phyloP scores from a whole-genome alignment of 2,113 vertebrate species.

The Syngnathus floridae region DNA sequence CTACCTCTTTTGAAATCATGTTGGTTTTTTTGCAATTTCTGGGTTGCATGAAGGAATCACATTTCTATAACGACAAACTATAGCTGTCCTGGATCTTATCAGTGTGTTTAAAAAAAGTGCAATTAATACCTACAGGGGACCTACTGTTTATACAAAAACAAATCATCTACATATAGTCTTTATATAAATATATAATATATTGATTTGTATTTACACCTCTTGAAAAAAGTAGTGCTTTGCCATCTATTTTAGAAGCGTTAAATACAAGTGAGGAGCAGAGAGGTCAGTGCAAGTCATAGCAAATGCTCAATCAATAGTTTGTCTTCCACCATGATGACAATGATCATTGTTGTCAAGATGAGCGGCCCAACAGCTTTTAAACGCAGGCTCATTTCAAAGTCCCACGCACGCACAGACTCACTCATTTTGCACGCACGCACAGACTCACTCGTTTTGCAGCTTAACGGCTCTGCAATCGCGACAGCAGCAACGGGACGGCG shows the following conservation, averaged over 20 bases:
- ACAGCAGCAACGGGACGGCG: slow-evolving; percentile 39
- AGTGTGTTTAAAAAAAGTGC: slow-evolving; percentile 17
- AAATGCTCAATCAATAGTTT: slow-evolving; percentile 28
- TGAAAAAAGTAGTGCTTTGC: slow-evolving; percentile 51
- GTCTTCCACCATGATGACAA: slow-evolving; percentile 4
- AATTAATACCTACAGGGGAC: slow-evolving; percentile 12
- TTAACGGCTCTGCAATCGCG: slow-evolving; percentile 46
- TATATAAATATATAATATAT: slow-evolving; percentile 65
- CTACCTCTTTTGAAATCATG: background rate
- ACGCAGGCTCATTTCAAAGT: background rate
- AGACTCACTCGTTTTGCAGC: too few species aligned
- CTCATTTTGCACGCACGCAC: too few species aligned
- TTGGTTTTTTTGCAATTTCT: too few species aligned
- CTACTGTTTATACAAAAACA: slow-evolving; percentile 47
- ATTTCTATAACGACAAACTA: background rate
- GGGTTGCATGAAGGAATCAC: slow-evolving; percentile 1
- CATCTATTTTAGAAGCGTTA: slow-evolving; percentile 44
- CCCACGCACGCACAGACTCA: too few species aligned
- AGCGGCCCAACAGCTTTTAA: slow-evolving; percentile 13
- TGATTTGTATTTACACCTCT: slow-evolving; percentile 64
- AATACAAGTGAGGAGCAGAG: slow-evolving; percentile 46
- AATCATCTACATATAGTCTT: slow-evolving; percentile 39
- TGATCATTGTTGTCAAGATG: background rate
- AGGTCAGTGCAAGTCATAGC: slow-evolving; percentile 56
- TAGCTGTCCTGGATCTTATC: slow-evolving; percentile 12